Percentiles rank a stretch among this genome's conserved stretches.
phyloP scores from a whole-genome alignment of 2,113 vertebrate species.

The Pan troglodytes region DNA sequence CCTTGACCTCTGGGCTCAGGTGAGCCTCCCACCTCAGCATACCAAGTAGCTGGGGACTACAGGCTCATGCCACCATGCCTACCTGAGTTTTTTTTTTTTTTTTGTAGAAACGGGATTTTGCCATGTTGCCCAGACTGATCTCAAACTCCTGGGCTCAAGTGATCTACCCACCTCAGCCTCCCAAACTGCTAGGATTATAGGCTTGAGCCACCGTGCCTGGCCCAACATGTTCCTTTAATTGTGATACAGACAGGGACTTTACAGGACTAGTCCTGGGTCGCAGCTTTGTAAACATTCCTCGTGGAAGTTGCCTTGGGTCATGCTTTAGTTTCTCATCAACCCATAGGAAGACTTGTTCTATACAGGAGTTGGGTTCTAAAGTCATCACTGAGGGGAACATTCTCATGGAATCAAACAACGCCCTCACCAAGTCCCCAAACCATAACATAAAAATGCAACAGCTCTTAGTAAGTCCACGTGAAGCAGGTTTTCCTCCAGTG shows the following conservation, averaged over 20 bases:
- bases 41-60: too few relatives aligned
- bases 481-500: fast-evolving
- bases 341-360: fast-evolving
- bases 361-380: background rate
- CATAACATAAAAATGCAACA: fast-evolving
- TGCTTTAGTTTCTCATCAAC: background rate
- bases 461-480: fast-evolving
- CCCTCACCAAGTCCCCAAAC: background rate
- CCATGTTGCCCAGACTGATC: too few relatives aligned
- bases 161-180: too few relatives aligned
- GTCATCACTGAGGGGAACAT: background rate
- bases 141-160: too few relatives aligned
- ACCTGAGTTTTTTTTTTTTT: too few relatives aligned
- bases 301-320: background rate
- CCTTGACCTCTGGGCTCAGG: too few relatives aligned
- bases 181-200: too few relatives aligned
- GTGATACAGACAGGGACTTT: background rate
- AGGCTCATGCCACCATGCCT: too few relatives aligned
- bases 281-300: fast-evolving
- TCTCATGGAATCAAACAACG: background rate
- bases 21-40: too few relatives aligned
- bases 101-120: too few relatives aligned
- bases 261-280: background rate
- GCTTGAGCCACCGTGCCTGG: too few relatives aligned
- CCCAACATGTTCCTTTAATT: background rate